Conservation (phyloP, 2,113 vertebrate genomes). For the Datnioides undecimradiatus region DNA sequence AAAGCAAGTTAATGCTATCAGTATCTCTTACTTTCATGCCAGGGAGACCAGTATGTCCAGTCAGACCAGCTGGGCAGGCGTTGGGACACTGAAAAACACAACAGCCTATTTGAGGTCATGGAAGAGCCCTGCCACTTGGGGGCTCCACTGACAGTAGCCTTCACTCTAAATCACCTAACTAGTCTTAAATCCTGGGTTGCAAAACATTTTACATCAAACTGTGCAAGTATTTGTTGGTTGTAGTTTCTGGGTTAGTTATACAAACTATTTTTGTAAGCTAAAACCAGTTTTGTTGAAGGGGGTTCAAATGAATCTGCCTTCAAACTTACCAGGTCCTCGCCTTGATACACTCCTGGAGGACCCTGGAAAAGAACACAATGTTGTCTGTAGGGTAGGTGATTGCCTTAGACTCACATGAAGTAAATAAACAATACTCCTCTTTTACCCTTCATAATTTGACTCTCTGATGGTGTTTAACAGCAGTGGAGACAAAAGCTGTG, state of each 20-base stretch:
- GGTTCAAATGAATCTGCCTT: neutral
- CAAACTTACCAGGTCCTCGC: slow-evolving; percentile 83
- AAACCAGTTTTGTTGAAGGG: neutral
- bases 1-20: neutral
- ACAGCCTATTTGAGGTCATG: slow-evolving; percentile 64
- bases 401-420: neutral
- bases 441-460: neutral
- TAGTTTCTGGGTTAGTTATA: neutral
- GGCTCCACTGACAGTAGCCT: slow-evolving; percentile 35
- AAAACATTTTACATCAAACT: too few relatives aligned
- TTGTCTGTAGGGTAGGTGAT: neutral
- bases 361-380: slow-evolving; percentile 64
- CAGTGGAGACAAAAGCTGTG: neutral
- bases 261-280: neutral
- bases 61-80: slow-evolving; percentile 89
- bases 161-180: too few relatives aligned
- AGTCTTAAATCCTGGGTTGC: too few relatives aligned
- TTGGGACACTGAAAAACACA: slow-evolving; percentile 91
- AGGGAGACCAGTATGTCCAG: slow-evolving; percentile 90
- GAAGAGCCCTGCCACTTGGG: slow-evolving; percentile 51
- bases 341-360: slow-evolving; percentile 80
- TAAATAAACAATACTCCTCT: neutral
- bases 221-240: too few relatives aligned
- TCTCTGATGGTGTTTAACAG: too few relatives aligned
- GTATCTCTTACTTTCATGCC: slow-evolving; percentile 92